Conservation (phyloP, 2,113 vertebrate genomes). For the Callopanchax toddi region DNA sequence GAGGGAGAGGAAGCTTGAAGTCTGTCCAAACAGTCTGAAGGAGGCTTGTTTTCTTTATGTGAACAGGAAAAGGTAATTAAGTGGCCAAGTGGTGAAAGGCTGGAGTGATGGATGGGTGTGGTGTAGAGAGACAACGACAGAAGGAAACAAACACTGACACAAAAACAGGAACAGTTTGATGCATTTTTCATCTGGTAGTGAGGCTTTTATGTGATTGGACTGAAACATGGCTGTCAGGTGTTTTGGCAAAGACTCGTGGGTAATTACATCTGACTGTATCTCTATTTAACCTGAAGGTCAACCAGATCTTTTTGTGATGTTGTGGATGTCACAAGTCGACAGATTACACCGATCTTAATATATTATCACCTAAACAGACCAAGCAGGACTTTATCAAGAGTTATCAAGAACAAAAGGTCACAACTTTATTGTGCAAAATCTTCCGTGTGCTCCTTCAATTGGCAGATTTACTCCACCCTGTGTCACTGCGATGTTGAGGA, state of each 20-base stretch:
- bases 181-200: constrained; percentile 3
- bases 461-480: constrained; percentile 2
- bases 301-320: too few relatives aligned
- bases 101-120: constrained; percentile 73
- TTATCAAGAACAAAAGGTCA: constrained; percentile 2
- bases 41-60: constrained; percentile 77
- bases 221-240: constrained; percentile 25
- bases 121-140: constrained; percentile 58
- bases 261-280: constrained; percentile 41
- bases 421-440: constrained; percentile 4
- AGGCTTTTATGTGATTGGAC: too few relatives aligned
- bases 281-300: constrained; percentile 57
- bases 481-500: constrained; percentile 33
- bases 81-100: constrained; percentile 70
- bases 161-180: constrained; percentile 10
- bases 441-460: neutral
- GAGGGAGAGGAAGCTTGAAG: constrained; percentile 47
- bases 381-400: constrained; percentile 8
- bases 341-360: too few relatives aligned
- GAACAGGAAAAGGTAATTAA: constrained; percentile 80
- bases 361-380: constrained; percentile 12
- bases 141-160: constrained; percentile 27
- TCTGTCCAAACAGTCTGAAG: constrained; percentile 77
- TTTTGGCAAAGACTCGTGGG: constrained; percentile 32
- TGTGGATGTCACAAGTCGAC: too few relatives aligned